Evolutionary conservation across 2,113 vertebrate genomes (phyloP).

Genomic region (Carassius gibelio): DNA sequence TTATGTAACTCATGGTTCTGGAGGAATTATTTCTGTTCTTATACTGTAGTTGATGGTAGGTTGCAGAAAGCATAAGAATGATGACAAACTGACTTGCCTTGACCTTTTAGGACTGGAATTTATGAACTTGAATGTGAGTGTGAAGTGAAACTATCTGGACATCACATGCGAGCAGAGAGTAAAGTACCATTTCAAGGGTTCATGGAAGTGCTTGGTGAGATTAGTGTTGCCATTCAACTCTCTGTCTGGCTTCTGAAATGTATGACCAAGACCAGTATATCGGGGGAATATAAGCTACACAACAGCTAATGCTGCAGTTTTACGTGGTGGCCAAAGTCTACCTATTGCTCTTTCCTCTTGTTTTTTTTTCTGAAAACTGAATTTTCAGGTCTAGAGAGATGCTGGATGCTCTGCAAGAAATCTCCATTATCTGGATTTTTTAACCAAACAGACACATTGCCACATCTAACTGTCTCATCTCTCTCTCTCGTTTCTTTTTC

Average conservation of each 20-base stretch:
- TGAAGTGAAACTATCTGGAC: background rate
- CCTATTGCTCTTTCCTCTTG: background rate
- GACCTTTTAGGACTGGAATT: background rate
- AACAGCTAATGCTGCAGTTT: background rate
- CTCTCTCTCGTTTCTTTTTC: background rate
- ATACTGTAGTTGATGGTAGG: background rate
- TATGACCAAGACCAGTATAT: background rate
- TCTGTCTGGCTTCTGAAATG: background rate
- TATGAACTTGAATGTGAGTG: background rate
- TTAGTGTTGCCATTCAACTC: background rate
- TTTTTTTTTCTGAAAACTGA: background rate
- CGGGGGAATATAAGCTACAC: background rate
- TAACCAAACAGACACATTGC: background rate
- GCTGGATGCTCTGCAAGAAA: background rate
- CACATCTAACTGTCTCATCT: slow-evolving; percentile 20
- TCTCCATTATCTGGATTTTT: background rate
- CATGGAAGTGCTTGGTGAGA: background rate
- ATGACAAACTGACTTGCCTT: too few relatives aligned
- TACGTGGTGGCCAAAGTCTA: background rate
- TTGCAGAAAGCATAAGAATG: background rate
- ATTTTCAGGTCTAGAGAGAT: slow-evolving; percentile 20
- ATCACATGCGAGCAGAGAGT: background rate
- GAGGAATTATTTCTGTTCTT: background rate
- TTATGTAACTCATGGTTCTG: background rate
- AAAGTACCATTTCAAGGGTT: background rate